Percentiles rank a stretch among this genome's conserved stretches.
phyloP scores from a whole-genome alignment of 2,113 vertebrate species.

The Thalassoma bifasciatum region DNA sequence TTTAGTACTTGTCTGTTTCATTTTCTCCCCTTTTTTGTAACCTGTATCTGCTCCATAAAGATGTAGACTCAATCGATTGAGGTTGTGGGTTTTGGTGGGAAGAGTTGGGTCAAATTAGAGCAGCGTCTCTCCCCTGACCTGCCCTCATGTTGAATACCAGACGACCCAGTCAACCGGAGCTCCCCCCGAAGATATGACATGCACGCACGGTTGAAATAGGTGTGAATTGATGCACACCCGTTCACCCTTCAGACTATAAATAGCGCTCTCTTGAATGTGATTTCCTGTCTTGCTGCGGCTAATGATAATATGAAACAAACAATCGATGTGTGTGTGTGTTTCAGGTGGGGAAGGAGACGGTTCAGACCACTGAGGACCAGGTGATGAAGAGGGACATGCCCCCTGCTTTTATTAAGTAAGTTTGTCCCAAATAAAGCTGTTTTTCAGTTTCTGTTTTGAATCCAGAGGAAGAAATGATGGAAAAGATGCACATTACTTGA shows the following conservation, averaged over 20 bases:
- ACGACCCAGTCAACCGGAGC: neutral
- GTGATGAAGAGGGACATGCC: slow-evolving; percentile 99
- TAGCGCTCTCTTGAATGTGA: slow-evolving; percentile 48
- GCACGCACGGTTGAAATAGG: slow-evolving; percentile 62
- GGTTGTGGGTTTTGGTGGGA: neutral
- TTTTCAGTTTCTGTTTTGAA: neutral
- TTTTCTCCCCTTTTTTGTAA: no score
- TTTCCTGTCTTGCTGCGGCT: slow-evolving; percentile 41
- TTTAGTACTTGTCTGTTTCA: no score
- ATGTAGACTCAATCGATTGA: neutral
- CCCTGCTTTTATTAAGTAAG: slow-evolving; percentile 98
- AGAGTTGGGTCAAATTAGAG: slow-evolving; percentile 8
- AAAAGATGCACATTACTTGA: slow-evolving; percentile 59
- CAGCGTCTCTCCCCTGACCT: slow-evolving; percentile 2
- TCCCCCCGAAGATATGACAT: slow-evolving; percentile 47
- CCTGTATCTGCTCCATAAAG: neutral
- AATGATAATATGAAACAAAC: slow-evolving; percentile 47
- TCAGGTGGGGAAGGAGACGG: slow-evolving; percentile 98
- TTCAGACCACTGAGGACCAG: slow-evolving; percentile 98
- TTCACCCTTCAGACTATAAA: slow-evolving; percentile 61
- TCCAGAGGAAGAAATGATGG: slow-evolving; percentile 21
- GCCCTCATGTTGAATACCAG: slow-evolving; percentile 23
- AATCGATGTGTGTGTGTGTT: slow-evolving; percentile 58
- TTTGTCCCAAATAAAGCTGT: slow-evolving; percentile 13
- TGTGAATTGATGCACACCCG: slow-evolving; percentile 63